These are phyloP conservation scores for Neuroscelio doddi DNA, from an alignment of 2,888 invertebrate genomes.

Conservation along the genomic window DNA sequence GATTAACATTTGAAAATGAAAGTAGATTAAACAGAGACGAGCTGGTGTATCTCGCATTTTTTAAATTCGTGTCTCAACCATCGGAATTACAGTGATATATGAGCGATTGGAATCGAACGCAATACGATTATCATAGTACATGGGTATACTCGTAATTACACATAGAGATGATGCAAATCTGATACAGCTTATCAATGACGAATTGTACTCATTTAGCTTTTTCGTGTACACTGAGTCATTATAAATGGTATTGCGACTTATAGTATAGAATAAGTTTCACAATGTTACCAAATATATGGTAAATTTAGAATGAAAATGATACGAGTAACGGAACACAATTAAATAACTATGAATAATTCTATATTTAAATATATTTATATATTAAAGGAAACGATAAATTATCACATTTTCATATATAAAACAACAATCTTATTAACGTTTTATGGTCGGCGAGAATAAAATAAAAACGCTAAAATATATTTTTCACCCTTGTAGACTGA, in stretches of 20 bases:
- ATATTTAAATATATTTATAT: no score
- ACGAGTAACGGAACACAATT: no score
- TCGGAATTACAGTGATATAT: constrained; percentile 45
- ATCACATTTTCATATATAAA: no score
- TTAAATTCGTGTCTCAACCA: constrained; percentile 37
- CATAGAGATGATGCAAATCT: constrained; percentile 37
- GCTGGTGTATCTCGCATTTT: constrained; percentile 40
- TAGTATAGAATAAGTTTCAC: no score
- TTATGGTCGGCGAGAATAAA: no score
- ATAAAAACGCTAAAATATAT: no score
- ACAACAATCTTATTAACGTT: no score
- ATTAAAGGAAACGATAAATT: no score
- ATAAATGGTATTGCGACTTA: constrained; percentile 10
- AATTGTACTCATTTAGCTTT: constrained; percentile 20
- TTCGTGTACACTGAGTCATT: constrained; percentile 5
- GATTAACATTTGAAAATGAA: constrained; percentile 43
- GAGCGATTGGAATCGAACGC: constrained; percentile 46
- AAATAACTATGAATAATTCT: no score
- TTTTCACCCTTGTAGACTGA: no score
- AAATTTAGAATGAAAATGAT: no score
- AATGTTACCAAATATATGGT: no score
- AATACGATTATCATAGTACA: constrained; percentile 46
- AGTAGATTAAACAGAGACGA: constrained; percentile 36
- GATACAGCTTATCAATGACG: constrained; percentile 26
- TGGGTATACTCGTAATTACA: constrained; percentile 45